phyloP scores from a whole-genome alignment of 2,113 vertebrate genomes.

The Tyto alba region DNA sequence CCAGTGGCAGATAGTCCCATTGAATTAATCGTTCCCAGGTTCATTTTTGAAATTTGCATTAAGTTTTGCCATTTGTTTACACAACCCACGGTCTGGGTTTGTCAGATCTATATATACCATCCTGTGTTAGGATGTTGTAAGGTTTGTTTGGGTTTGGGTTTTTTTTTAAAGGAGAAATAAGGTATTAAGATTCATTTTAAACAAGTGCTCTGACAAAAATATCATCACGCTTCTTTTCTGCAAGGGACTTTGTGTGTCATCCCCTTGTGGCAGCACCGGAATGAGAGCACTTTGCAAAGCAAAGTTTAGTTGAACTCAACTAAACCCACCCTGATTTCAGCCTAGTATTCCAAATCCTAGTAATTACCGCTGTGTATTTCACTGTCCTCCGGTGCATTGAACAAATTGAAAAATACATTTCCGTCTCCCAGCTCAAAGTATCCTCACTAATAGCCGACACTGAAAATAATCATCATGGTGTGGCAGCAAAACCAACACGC shows the following conservation, averaged over 20 bases:
- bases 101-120: neutral
- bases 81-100: neutral
- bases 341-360: neutral
- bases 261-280: neutral
- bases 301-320: neutral
- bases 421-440: neutral
- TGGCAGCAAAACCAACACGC: neutral
- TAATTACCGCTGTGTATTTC: rapidly evolving
- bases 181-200: neutral
- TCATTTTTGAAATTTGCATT: neutral
- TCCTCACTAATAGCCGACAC: neutral
- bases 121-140: neutral
- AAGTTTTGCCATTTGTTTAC: neutral
- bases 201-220: neutral
- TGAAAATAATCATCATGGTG: neutral
- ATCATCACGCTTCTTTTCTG: neutral
- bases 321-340: neutral
- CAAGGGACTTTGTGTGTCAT: neutral
- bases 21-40: slow-evolving; percentile 30
- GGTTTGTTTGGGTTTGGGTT: no score
- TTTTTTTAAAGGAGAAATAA: neutral
- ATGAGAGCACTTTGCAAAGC: neutral
- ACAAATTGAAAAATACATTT: neutral
- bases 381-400: neutral
- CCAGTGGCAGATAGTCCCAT: slow-evolving; percentile 4